Evolutionary conservation across 92 coral and sea anemone species (phyloP).

Genomic region (Zoanthus gigantus): DNA sequence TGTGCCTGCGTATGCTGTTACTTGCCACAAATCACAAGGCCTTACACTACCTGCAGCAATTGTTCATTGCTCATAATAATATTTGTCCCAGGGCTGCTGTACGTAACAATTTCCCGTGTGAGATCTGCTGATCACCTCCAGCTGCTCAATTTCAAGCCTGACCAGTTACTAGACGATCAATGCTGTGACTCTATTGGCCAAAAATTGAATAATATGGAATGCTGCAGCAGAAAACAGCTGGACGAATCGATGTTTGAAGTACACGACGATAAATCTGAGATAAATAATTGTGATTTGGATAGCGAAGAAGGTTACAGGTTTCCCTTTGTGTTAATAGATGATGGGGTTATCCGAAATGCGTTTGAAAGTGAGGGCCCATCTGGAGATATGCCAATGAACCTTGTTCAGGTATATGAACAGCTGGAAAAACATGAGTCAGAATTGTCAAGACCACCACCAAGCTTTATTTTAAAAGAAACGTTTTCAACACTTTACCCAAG

Average conservation of each 20-base stretch:
- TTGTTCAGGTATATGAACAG: neutral
- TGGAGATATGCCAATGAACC: neutral
- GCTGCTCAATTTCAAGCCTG: slow-evolving; percentile 2
- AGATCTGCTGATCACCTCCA: neutral
- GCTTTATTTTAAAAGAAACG: neutral
- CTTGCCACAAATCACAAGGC: slow-evolving; percentile 17
- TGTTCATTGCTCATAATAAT: slow-evolving; percentile 1
- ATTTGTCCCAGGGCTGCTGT: neutral
- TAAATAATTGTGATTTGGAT: neutral
- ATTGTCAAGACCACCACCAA: slow-evolving; percentile 1
- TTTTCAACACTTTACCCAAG: neutral
- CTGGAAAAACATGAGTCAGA: slow-evolving; percentile 8
- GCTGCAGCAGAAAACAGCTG: neutral
- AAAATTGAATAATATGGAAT: neutral
- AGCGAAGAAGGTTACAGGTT: neutral
- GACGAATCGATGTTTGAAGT: neutral
- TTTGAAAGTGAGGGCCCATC: slow-evolving; percentile 3
- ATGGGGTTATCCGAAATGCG: neutral
- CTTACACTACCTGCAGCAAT: neutral
- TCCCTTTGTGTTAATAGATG: slow-evolving; percentile 1
- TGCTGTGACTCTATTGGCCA: neutral
- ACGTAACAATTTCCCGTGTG: neutral
- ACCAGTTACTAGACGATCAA: neutral
- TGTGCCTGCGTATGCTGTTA: neutral
- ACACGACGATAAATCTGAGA: neutral